Evolutionary conservation across 2,888 invertebrate genomes (phyloP).

Genomic region (Oxystoma pomonae): DNA sequence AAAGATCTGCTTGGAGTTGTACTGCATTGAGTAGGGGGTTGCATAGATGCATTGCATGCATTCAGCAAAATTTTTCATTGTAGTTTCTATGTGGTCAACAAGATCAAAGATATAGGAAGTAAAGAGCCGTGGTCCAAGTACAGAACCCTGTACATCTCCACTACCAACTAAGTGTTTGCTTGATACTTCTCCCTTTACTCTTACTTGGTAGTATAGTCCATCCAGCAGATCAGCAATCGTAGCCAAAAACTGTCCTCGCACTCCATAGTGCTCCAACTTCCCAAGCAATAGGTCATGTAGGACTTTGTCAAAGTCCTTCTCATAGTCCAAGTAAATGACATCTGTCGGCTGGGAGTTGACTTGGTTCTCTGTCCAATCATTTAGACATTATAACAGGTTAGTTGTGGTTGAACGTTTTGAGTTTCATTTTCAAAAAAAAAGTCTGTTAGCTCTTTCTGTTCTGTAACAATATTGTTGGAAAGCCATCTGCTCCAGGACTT

Average conservation of each 20-base stretch:
- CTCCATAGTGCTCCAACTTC: conserved; percentile 4
- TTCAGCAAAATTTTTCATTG: background rate
- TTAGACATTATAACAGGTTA: background rate
- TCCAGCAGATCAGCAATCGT: background rate
- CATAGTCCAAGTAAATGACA: conserved; percentile 2
- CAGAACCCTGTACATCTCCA: background rate
- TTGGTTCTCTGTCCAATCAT: conserved; percentile 1
- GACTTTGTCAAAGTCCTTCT: conserved; percentile 2
- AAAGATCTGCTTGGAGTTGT: background rate
- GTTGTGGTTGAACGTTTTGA: background rate
- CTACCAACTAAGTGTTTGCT: background rate
- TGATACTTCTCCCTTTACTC: conserved; percentile 3
- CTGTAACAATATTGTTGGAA: conserved; percentile 3
- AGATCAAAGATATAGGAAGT: background rate
- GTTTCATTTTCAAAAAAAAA: too few species aligned
- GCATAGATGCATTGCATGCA: conserved; percentile 1
- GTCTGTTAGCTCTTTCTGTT: too few species aligned
- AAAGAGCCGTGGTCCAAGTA: background rate
- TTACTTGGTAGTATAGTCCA: conserved; percentile 3
- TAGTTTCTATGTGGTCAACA: background rate
- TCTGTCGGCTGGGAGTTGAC: background rate
- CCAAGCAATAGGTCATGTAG: background rate
- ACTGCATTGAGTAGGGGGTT: background rate
- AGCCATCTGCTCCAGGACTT: background rate
- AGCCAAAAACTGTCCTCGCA: background rate